Conservation (phyloP, 2,113 vertebrate genomes). For the Chinchilla lanigera region DNA sequence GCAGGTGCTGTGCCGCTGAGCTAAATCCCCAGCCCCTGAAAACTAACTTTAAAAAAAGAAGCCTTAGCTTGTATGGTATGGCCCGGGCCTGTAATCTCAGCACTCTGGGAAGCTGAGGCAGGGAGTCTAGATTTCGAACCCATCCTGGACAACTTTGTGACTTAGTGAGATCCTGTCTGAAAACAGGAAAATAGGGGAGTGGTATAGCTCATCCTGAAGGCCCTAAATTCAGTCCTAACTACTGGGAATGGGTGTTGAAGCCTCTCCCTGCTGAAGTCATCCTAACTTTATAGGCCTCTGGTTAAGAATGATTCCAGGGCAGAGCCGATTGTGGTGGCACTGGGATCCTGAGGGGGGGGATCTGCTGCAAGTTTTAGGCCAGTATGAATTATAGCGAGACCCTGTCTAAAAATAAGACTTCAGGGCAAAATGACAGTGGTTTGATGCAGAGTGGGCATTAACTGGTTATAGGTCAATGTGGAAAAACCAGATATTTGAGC, state of each 20-base stretch:
- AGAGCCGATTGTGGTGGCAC: not conserved
- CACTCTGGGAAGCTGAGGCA: not conserved
- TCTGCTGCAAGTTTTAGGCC: not conserved
- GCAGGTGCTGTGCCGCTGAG: no score
- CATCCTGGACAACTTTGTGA: not conserved
- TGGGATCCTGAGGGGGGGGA: not conserved
- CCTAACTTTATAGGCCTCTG: not conserved
- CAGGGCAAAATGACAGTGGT: not conserved
- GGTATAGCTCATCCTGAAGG: not conserved
- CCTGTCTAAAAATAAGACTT: not conserved
- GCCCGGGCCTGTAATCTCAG: not conserved
- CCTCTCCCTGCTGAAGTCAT: not conserved
- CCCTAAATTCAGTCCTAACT: not conserved
- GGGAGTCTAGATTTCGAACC: not conserved
- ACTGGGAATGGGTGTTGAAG: not conserved
- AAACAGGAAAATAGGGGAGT: not conserved
- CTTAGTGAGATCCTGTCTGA: not conserved
- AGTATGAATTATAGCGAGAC: not conserved
- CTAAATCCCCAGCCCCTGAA: no score
- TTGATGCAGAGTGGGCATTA: not conserved
- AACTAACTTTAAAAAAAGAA: not conserved
- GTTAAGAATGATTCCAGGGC: not conserved
- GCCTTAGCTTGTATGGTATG: not conserved
- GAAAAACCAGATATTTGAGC: slow-evolving; percentile 34
- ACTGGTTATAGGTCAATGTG: not conserved